Conservation (phyloP, 2,113 vertebrate species). For the Parotia lawesii region DNA sequence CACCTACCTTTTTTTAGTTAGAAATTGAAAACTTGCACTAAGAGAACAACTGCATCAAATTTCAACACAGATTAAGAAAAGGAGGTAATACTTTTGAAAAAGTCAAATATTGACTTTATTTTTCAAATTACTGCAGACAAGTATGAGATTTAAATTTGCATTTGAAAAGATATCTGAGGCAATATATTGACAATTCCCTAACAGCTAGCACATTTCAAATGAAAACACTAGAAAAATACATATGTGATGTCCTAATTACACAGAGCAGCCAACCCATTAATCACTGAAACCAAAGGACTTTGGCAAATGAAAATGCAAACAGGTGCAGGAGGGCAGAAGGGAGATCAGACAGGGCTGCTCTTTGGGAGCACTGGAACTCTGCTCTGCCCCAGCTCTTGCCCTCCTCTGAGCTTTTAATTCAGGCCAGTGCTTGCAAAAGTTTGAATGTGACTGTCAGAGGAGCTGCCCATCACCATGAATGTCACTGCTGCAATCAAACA, state of each 20-base stretch:
- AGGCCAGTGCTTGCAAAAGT: neutral
- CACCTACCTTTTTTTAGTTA: neutral
- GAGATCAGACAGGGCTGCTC: neutral
- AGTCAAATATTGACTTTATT: slow-evolving; percentile 14
- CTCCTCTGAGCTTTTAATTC: neutral
- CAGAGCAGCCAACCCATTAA: neutral
- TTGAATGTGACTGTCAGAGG: neutral
- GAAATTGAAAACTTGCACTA: neutral
- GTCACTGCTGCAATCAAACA: neutral
- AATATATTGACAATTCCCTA: neutral
- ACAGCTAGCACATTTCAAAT: neutral
- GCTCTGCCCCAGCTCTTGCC: neutral
- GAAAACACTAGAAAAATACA: neutral
- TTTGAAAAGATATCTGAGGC: neutral
- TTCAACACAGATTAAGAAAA: neutral
- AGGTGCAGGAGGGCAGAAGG: neutral
- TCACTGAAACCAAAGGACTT: neutral
- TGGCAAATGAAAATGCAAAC: neutral
- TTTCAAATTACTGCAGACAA: slow-evolving; percentile 35
- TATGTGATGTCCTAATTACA: neutral
- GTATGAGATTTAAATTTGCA: neutral
- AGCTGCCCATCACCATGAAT: neutral
- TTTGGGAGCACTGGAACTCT: neutral
- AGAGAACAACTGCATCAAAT: slow-evolving; percentile 15
- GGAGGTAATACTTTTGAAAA: neutral